These are phyloP conservation scores for Lasiommata megera DNA, from an alignment of 2,888 invertebrate genomes.

Conservation along the genomic window DNA sequence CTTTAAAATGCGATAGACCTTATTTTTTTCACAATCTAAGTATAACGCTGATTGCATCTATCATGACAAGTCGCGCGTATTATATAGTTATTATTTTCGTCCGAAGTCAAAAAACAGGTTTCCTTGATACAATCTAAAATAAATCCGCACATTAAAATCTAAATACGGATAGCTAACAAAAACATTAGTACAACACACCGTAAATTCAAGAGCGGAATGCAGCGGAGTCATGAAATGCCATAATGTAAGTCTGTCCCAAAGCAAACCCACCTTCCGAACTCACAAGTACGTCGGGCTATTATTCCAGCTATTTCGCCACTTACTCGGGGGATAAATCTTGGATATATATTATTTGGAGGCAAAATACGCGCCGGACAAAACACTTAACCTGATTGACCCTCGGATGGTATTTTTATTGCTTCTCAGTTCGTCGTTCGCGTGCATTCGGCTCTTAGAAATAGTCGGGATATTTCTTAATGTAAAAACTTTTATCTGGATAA, in stretches of 20 bases:
- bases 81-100: not conserved
- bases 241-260: conserved; percentile 25
- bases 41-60: no score
- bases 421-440: conserved; percentile 45
- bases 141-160: not conserved
- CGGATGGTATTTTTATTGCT: conserved; percentile 68
- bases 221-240: conserved; percentile 28
- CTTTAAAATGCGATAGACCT: no score
- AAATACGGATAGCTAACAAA: conserved; percentile 3
- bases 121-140: not conserved
- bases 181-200: conserved; percentile 7
- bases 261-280: conserved; percentile 35
- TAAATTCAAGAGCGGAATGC: conserved; percentile 28
- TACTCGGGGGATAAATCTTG: conserved; percentile 56
- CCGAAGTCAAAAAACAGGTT: not conserved
- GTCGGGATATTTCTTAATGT: conserved; percentile 27
- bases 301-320: conserved; percentile 60
- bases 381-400: conserved; percentile 74
- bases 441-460: conserved; percentile 26
- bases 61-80: no score
- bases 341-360: conserved; percentile 56
- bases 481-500: conserved; percentile 21
- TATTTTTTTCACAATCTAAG: no score
- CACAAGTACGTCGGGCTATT: conserved; percentile 37
- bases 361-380: conserved; percentile 56